Evolutionary conservation across 2,113 vertebrate species (phyloP).

Genomic region (Lophochroa leadbeateri): DNA sequence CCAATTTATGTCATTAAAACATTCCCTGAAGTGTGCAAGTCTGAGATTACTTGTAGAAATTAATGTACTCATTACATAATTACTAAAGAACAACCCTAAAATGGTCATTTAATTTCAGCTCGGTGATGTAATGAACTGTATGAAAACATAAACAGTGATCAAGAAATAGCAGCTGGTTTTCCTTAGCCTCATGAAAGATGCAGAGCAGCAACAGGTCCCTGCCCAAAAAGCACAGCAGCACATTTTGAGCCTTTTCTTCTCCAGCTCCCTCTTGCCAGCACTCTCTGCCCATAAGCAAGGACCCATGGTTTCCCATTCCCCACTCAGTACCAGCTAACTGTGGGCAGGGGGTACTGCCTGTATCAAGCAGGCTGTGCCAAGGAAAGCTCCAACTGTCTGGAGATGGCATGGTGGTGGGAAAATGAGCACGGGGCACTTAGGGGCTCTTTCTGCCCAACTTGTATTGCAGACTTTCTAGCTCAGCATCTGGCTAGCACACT

Average conservation of each 20-base stretch:
- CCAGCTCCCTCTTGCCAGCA: not conserved
- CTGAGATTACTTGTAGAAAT: not conserved
- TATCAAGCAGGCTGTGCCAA: not conserved
- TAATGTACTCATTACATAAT: not conserved
- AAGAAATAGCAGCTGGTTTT: not conserved
- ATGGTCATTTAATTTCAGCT: not conserved
- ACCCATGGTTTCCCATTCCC: not conserved
- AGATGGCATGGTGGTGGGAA: not conserved
- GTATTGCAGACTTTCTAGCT: not conserved
- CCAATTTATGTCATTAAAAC: not conserved
- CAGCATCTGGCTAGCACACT: not conserved
- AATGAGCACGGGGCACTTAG: not conserved
- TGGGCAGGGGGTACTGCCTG: not conserved
- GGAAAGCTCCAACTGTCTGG: not conserved
- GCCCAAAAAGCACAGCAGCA: not conserved
- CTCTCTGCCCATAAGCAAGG: not conserved
- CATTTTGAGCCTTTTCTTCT: not conserved
- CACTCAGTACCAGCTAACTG: no score
- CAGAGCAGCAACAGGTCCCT: not conserved
- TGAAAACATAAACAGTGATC: not conserved
- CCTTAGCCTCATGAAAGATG: not conserved
- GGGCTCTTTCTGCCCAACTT: not conserved
- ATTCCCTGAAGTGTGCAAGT: not conserved
- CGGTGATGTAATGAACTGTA: rapidly evolving
- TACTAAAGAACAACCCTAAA: not conserved